Percentiles rank a stretch among this genome's conserved stretches.
Conservation (phyloP, 2,888 invertebrate species). For the Linnaemya tessellans region DNA sequence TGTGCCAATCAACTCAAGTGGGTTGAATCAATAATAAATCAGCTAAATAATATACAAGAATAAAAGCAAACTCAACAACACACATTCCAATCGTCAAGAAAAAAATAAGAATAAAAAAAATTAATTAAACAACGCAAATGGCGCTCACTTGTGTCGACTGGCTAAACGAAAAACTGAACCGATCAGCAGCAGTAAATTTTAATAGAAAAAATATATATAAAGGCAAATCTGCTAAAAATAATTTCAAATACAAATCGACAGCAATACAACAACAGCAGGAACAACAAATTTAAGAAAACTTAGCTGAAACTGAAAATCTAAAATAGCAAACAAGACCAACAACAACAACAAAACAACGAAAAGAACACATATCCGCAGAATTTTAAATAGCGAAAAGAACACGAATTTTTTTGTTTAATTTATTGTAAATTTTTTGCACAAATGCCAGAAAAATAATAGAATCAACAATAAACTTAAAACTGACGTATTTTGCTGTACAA, state of each 20-base stretch:
- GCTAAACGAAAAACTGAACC: conserved; percentile 18
- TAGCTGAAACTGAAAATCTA: conserved; percentile 22
- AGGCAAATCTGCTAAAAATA: conserved; percentile 42
- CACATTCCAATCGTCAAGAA: conserved; percentile 62
- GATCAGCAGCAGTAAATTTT: conserved; percentile 22
- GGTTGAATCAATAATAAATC: conserved; percentile 44
- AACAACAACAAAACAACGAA: conserved; percentile 10
- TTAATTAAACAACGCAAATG: conserved; percentile 55
- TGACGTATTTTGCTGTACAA: conserved; percentile 53
- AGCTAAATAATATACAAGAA: conserved; percentile 27
- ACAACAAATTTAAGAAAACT: background rate
- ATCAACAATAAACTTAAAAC: conserved; percentile 32
- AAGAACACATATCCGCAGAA: conserved; percentile 51
- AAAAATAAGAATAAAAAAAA: conserved; percentile 6
- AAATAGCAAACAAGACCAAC: conserved; percentile 7
- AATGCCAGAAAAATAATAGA: conserved; percentile 50
- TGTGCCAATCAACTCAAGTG: conserved; percentile 51
- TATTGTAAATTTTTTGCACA: conserved; percentile 46
- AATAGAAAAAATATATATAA: conserved; percentile 7
- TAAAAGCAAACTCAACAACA: conserved; percentile 58
- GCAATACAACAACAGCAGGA: background rate
- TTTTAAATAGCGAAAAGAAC: conserved; percentile 41
- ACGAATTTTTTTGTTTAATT: conserved; percentile 11
- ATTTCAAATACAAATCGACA: conserved; percentile 14
- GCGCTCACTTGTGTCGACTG: conserved; percentile 49